phyloP scores from a whole-genome alignment of 2,888 invertebrate species.

The Oligia fasciuncula region DNA sequence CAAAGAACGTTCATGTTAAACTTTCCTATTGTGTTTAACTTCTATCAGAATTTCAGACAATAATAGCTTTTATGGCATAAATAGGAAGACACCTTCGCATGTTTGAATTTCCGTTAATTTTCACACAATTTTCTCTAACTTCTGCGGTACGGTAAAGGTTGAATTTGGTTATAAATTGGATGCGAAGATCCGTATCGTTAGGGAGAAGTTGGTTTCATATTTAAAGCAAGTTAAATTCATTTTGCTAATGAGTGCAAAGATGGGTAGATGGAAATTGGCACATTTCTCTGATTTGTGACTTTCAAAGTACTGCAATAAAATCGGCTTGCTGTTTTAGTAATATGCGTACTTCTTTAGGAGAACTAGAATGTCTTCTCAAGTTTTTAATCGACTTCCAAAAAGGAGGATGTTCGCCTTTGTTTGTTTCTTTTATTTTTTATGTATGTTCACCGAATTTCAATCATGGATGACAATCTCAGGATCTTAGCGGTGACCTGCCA shows the following conservation, averaged over 20 bases:
- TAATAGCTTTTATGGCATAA: constrained; percentile 14
- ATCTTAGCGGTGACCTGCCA: not conserved
- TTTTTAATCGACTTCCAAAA: no score
- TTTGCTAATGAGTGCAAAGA: constrained; percentile 29
- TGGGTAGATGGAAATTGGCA: constrained; percentile 15
- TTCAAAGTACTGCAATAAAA: constrained; percentile 14
- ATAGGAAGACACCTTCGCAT: constrained; percentile 11
- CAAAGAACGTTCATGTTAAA: constrained; percentile 24
- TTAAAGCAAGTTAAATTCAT: constrained; percentile 44
- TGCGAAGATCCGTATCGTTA: constrained; percentile 37
- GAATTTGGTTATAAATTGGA: constrained; percentile 40
- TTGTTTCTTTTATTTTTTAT: no score
- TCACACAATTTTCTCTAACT: constrained; percentile 20
- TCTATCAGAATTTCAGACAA: constrained; percentile 7
- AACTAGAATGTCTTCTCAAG: not conserved
- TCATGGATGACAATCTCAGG: not conserved
- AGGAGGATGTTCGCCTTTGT: no score
- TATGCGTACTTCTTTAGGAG: not conserved
- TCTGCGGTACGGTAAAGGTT: not conserved
- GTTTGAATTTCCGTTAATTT: constrained; percentile 17
- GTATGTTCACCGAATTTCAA: no score
- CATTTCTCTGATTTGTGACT: constrained; percentile 11
- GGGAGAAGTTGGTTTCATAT: constrained; percentile 36
- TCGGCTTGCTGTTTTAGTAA: not conserved
- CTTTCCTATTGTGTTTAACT: constrained; percentile 21